Conservation (phyloP, 2,888 invertebrate species). For the Amblyjoppa proteus region DNA sequence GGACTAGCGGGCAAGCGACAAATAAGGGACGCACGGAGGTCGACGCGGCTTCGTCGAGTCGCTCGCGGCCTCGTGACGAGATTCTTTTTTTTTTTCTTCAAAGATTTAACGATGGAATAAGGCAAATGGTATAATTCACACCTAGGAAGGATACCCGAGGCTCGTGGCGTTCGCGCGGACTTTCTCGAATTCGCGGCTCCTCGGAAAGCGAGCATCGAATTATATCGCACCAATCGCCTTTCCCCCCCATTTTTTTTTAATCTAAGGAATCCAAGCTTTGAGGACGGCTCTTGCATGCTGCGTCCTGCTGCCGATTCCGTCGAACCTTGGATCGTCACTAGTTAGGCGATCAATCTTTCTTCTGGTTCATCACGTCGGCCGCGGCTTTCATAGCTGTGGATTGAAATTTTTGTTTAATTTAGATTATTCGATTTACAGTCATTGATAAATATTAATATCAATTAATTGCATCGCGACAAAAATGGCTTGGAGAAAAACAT, state of each 20-base stretch:
- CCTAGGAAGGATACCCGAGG: slow-evolving; percentile 46
- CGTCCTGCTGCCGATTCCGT: slow-evolving; percentile 6
- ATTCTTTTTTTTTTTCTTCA: background rate
- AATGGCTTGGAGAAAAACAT: background rate
- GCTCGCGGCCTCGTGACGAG: slow-evolving; percentile 14
- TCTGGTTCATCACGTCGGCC: slow-evolving; percentile 75
- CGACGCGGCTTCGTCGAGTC: background rate
- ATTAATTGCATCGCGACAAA: too few relatives aligned
- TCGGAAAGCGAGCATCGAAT: slow-evolving; percentile 18
- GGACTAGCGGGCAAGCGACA: slow-evolving; percentile 49
- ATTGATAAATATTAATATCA: background rate
- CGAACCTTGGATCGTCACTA: slow-evolving; percentile 25
- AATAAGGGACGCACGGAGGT: background rate
- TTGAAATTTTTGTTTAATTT: slow-evolving; percentile 36
- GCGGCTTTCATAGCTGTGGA: slow-evolving; percentile 79
- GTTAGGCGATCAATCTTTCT: slow-evolving; percentile 75
- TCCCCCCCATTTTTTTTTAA: slow-evolving; percentile 18
- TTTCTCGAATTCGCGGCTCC: background rate
- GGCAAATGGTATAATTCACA: slow-evolving; percentile 54
- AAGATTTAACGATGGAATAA: slow-evolving; percentile 42
- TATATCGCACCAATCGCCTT: background rate
- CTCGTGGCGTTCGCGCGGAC: slow-evolving; percentile 6
- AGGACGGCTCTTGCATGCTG: slow-evolving; percentile 7
- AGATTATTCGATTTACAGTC: background rate
- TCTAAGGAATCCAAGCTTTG: slow-evolving; percentile 34